Evolutionary conservation across 2,888 invertebrate species (phyloP), one percentile per base, ranked within the genome.

Genomic region (Hydrotaea diabolus): DNA sequence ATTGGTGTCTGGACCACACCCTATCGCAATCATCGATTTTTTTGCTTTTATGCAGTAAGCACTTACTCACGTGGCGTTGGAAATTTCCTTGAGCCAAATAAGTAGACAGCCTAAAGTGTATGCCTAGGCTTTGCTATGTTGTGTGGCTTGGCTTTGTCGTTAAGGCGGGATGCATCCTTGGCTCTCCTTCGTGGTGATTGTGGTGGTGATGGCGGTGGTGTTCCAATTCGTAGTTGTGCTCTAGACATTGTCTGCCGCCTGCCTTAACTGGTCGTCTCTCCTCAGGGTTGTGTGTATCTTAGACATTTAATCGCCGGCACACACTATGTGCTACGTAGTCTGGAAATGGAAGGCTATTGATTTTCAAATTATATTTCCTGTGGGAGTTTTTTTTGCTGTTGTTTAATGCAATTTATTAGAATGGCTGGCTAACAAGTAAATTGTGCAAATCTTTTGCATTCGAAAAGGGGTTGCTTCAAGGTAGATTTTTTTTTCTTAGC

Each of bases 1-100:
- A 55, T 77, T 75, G 23, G 64, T 82, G 87, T 86, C 85, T 85
- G 86, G 87, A 87, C 86, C 87, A 86, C 87, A 87, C 87, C 87
- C 87, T 86, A 87, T 87, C 87, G 53, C 86, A 86, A 86, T 82
- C 83, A 87, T 87, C 83, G 86, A 86, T 87, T 87, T 87, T 87
- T 62, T 39, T 13, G 31, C 39, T 57, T 78, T 31, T 62, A 0
- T 4, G 36, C 78, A 77, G 4, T 77, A 46, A 46, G 64, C 46
- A 59, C 64, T 71, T 77, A 53, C 73, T 83, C 80, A 81, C 81
- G 81, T 78, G 77, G 62, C 59, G 69, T 76, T 77, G 46, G 31
- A 55, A 15, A 57, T 78, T 74, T 62, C 59, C 62, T 36, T 39
- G 59, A 31, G 26, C 59, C 31, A 73, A 53, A 64, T 72, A 46